These are phyloP conservation scores for Phyllopteryx taeniolatus DNA, from an alignment of 2,113 vertebrate genomes.

Conservation along the genomic window DNA sequence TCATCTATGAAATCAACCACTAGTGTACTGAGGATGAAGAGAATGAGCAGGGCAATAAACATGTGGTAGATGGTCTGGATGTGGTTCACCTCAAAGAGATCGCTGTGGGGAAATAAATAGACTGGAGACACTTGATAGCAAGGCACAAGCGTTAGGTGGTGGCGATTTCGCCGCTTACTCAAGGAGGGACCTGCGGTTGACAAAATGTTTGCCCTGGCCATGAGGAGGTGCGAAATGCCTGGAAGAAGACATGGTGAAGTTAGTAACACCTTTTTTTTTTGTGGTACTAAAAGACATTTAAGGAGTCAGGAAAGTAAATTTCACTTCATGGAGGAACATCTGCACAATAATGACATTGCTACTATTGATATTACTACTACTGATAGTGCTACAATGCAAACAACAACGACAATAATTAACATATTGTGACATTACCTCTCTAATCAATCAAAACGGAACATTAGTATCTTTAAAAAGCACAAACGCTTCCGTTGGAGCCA, in stretches of 20 bases:
- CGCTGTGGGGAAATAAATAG: constrained; percentile 66
- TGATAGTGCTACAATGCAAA: no score
- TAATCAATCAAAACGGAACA: neutral
- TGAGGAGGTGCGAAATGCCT: constrained; percentile 79
- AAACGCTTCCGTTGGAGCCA: no score
- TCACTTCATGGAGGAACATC: no score
- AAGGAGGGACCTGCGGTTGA: constrained; percentile 83
- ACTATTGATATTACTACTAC: no score
- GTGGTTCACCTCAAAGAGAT: constrained; percentile 97
- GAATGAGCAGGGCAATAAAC: constrained; percentile 94
- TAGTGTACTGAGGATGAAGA: constrained; percentile 93
- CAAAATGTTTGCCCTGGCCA: constrained; percentile 86
- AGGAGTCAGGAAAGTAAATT: no score
- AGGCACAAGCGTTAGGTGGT: neutral
- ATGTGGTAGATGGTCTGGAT: constrained; percentile 98
- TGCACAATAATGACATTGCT: no score
- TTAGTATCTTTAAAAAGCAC: neutral
- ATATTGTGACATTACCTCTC: no score
- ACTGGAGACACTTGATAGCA: neutral
- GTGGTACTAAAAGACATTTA: no score
- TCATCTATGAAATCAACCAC: constrained; percentile 94
- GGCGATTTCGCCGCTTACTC: constrained; percentile 79
- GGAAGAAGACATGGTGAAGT: constrained; percentile 8
- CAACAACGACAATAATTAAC: no score
- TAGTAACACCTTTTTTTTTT: neutral